A percentile compares a stretch with the other conserved stretches of the same genome.
phyloP scores from a whole-genome alignment of 2,888 invertebrate species.

The Oscheius sp. region DNA sequence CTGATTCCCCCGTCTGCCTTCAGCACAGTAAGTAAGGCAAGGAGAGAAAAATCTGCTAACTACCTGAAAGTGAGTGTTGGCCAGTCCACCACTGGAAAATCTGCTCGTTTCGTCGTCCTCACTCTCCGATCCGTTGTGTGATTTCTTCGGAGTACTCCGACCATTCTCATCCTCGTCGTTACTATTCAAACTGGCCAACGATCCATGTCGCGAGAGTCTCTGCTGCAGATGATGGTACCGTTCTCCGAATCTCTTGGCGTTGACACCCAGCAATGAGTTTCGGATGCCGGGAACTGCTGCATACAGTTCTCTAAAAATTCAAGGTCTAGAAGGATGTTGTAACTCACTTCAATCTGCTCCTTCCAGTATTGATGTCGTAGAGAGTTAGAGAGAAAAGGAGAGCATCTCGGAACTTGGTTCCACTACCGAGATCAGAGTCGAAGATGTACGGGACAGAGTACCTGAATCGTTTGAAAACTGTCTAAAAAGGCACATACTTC shows the following conservation, averaged over 20 bases:
- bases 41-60: background rate
- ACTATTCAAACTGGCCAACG: constrained; percentile 29
- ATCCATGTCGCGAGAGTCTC: constrained; percentile 24
- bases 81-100: constrained; percentile 58
- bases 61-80: constrained; percentile 65
- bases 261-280: constrained; percentile 68
- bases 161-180: constrained; percentile 17
- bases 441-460: constrained; percentile 58
- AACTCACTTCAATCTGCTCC: constrained; percentile 67
- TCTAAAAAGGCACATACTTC: constrained; percentile 27
- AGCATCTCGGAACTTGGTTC: constrained; percentile 71
- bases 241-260: constrained; percentile 73
- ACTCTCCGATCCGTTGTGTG: constrained; percentile 35
- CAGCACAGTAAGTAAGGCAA: no score
- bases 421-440: constrained; percentile 70
- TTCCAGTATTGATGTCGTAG: constrained; percentile 73
- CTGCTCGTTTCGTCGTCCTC: constrained; percentile 48
- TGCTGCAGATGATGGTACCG: constrained; percentile 56
- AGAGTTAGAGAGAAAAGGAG: constrained; percentile 70
- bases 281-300: constrained; percentile 73
- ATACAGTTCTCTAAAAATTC: constrained; percentile 66
- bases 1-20: no score
- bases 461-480: background rate
- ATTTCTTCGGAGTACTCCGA: constrained; percentile 8
- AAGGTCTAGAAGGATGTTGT: background rate